Base-by-base conservation (phyloP, 1,140 invertebrate species). In the Drosophila orena region DNA sequence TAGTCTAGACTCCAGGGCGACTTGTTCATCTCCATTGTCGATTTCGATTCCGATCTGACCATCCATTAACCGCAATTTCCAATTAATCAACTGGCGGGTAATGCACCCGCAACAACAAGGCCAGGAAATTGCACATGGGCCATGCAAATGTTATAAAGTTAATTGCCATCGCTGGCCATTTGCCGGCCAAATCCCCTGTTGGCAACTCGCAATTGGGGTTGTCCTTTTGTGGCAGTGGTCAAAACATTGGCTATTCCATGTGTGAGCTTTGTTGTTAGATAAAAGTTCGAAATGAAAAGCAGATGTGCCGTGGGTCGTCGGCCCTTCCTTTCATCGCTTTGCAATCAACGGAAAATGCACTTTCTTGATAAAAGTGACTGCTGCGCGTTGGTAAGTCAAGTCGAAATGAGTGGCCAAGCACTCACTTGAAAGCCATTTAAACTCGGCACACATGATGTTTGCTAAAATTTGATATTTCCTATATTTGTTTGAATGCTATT, bases 121-220 rank as follows among this genome's bases (percentile, higher is more conserved):
- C 22, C 22, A 46, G 37, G 43, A 49, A 49, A 79, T 58, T 80
- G 73, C 72, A 80, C 68, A 59, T 77, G 77, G 73, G 68, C 81
- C 64, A 50, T 59, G 79, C 71, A 88, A 89, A 88, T 89, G 83
- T 89, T 88, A 83, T 89, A 88, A 89, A 88, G 83, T 88, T 88
- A 88, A 89, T 88, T 88, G 84, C 79, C 83, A 83, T 65, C 64
- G 55, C 42, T 61, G 74, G 55, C 71, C 72, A 68, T 76, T 83
- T 76, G 68, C 55, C 42, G 55, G 27, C 15, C 37, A 35, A 40
- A 17, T 27, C 14, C 34, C 42, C 34, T 43, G 24, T 17, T 17
- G 58, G 24, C 47, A 37, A 53, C 56, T 27, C 44, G 17, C 17
- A 27, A 22, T 53, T 43, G 37, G 49, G 49, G 11, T 17, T 30